Evolutionary conservation across 92 coral and sea anemone genomes (phyloP).

Genomic region (Muricea muricata): DNA sequence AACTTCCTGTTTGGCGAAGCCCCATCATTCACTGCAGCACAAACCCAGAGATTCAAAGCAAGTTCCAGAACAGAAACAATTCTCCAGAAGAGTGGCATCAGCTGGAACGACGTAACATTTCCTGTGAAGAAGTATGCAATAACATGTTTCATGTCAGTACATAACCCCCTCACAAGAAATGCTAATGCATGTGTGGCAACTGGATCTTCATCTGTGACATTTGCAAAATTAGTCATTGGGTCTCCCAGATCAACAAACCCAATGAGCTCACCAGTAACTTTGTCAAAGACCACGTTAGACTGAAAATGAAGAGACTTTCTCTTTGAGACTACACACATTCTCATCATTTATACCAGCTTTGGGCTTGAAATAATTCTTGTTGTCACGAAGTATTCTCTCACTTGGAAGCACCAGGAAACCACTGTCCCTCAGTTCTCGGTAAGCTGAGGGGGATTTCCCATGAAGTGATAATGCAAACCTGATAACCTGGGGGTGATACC

Average conservation of each 20-base stretch:
- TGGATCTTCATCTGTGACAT: neutral
- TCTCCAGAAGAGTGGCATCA: neutral
- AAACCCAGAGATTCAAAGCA: neutral
- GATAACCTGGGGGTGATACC: neutral
- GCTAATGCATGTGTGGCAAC: neutral
- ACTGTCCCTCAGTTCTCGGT: neutral
- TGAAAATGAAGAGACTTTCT: neutral
- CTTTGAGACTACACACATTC: neutral
- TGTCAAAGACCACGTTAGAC: neutral
- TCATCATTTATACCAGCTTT: neutral
- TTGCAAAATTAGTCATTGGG: neutral
- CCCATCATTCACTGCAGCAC: neutral
- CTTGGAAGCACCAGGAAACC: neutral
- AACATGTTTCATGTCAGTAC: neutral
- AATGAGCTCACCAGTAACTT: neutral
- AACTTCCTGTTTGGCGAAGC: slow-evolving; percentile 1
- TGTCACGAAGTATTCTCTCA: too few species aligned
- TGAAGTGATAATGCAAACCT: neutral
- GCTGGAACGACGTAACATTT: neutral
- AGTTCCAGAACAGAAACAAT: neutral
- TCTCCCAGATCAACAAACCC: neutral
- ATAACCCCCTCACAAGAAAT: neutral
- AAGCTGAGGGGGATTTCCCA: neutral
- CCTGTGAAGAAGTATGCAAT: neutral
- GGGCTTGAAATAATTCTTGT: neutral